These are phyloP conservation scores for Cassiopea xamachana DNA, from an alignment of 30 jellyfish, hydroid and myxozoan genomes.

Conservation along the genomic window DNA sequence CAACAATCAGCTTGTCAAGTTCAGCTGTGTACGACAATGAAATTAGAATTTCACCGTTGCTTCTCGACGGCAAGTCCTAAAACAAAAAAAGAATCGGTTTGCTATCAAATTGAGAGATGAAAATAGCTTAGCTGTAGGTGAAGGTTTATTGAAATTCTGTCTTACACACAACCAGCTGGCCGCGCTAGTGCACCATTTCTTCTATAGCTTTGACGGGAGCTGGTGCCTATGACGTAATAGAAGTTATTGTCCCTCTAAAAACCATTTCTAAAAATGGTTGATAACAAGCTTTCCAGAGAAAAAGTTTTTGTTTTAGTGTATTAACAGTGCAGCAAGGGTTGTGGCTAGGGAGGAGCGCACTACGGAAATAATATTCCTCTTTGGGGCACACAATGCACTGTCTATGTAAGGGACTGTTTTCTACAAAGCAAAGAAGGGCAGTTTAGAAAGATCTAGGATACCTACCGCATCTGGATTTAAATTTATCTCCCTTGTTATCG, in stretches of 20 bases:
- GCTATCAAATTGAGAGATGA: too few species aligned
- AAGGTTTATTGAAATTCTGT: too few species aligned
- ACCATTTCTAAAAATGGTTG: too few species aligned
- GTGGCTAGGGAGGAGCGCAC: neutral
- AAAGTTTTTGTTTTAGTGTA: neutral
- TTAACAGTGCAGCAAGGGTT: neutral
- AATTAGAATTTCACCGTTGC: slow-evolving; percentile 66
- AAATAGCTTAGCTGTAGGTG: too few species aligned
- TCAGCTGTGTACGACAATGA: slow-evolving; percentile 72
- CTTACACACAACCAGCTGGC: too few species aligned
- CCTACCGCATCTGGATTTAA: slow-evolving; percentile 34
- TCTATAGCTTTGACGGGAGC: neutral
- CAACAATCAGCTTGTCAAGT: slow-evolving; percentile 53
- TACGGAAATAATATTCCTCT: neutral
- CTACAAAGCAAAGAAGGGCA: neutral
- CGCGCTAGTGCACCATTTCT: too few species aligned
- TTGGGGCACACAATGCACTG: neutral
- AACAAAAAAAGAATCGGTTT: neutral
- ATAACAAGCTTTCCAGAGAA: too few species aligned
- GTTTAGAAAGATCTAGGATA: neutral
- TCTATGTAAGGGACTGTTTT: too few species aligned
- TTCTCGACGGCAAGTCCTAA: slow-evolving; percentile 55
- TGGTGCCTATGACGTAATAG: neutral
- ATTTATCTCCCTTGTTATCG: slow-evolving; percentile 67
- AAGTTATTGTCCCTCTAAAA: neutral